These are phyloP conservation scores for Oscheius sp. DNA, from an alignment of 1,140 invertebrate genomes.

Conservation along the genomic window DNA sequence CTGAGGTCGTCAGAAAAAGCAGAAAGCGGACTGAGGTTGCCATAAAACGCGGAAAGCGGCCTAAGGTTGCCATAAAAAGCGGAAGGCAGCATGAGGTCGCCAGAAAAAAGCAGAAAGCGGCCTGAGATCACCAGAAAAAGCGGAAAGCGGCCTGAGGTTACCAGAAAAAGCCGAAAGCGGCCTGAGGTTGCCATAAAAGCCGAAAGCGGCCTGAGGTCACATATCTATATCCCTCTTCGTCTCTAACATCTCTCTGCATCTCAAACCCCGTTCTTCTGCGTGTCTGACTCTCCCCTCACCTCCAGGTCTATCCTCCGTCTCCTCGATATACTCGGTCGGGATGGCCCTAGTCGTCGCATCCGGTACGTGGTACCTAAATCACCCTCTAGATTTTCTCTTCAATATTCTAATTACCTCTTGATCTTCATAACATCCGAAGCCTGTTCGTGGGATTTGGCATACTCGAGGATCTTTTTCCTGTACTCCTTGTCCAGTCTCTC, in stretches of 20 bases:
- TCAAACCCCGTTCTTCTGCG: no score
- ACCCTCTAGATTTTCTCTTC: constrained; percentile 1
- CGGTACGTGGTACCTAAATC: constrained; percentile 56
- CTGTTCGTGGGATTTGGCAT: constrained; percentile 92
- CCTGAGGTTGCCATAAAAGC: no score
- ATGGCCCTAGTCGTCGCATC: constrained; percentile 46
- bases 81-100: no score
- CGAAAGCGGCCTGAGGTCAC: no score
- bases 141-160: no score
- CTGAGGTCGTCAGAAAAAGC: no score
- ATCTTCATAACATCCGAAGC: constrained; percentile 85
- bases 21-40: no score
- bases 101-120: no score
- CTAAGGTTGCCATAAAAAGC: no score
- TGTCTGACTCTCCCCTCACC: not conserved
- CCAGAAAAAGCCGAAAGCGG: no score
- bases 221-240: not conserved
- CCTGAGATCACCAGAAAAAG: no score
- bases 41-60: no score
- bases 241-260: not conserved
- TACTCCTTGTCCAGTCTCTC: constrained; percentile 81
- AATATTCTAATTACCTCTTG: constrained; percentile 72
- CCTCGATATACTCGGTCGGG: constrained; percentile 73
- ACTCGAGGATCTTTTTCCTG: constrained; percentile 82
- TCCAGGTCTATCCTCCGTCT: constrained; percentile 75